phyloP scores from a whole-genome alignment of 2,113 vertebrate species.

The Oxyura jamaicensis region DNA sequence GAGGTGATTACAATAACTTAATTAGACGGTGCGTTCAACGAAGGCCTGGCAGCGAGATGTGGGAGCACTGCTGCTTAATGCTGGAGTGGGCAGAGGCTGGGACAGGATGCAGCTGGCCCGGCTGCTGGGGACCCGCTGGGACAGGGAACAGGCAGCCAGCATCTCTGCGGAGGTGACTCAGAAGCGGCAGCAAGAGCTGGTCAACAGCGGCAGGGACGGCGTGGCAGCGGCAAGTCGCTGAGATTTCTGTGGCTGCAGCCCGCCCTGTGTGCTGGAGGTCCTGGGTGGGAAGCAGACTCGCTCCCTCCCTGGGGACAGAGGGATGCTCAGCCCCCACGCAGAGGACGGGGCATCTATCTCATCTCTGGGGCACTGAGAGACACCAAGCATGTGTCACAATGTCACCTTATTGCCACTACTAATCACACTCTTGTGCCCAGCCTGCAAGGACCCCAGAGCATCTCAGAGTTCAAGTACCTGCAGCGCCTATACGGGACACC shows the following conservation, averaged over 20 bases:
- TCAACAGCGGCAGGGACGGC: not conserved
- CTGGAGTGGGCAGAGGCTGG: not conserved
- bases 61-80: not conserved
- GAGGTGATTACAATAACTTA: conserved; percentile 45
- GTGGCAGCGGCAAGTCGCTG: fast-evolving
- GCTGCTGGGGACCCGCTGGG: not conserved
- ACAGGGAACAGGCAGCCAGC: not conserved
- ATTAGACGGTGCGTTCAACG: not conserved
- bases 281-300: not conserved
- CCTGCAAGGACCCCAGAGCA: fast-evolving
- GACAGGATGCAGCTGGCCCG: not conserved
- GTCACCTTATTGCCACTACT: not conserved
- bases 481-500: not conserved
- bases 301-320: not conserved
- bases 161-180: not conserved
- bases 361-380: not conserved
- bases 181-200: not conserved
- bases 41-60: not conserved
- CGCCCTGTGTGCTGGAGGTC: not conserved
- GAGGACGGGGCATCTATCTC: not conserved
- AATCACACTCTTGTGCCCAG: not conserved
- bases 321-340: not conserved
- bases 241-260: not conserved
- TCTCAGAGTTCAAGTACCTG: not conserved
- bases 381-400: fast-evolving